phyloP scores from a whole-genome alignment of 1,140 invertebrate species.

The Tetranychus cinnabarinus region DNA sequence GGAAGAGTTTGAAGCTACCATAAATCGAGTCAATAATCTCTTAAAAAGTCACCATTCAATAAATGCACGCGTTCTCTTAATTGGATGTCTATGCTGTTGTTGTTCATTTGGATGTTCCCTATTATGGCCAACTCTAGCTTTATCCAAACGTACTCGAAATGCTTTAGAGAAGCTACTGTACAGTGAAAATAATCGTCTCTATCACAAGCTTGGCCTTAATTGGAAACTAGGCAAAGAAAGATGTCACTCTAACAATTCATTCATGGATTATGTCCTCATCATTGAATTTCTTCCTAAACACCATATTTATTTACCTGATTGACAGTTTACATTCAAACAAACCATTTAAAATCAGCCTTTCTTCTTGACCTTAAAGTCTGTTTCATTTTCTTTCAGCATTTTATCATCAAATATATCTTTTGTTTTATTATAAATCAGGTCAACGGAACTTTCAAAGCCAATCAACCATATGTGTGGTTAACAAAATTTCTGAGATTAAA shows the following conservation, averaged over 20 bases:
- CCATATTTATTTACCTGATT: conserved; percentile 10
- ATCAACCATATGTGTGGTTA: too few relatives aligned
- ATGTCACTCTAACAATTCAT: conserved; percentile 9
- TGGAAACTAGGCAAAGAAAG: conserved; percentile 8
- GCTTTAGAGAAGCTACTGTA: conserved; percentile 9
- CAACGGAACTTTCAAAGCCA: too few relatives aligned
- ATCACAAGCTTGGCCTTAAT: conserved; percentile 11
- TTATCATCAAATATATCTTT: too few relatives aligned
- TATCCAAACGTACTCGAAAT: conserved; percentile 8
- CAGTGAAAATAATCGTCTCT: conserved; percentile 8
- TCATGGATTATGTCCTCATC: conserved; percentile 11
- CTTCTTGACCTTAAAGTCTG: too few relatives aligned
- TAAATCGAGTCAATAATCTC: conserved; percentile 5
- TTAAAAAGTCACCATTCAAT: conserved; percentile 8
- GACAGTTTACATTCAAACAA: not conserved
- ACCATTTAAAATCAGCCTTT: too few relatives aligned
- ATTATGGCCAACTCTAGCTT: conserved; percentile 10
- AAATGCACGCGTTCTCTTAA: conserved; percentile 8
- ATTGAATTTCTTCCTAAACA: conserved; percentile 11
- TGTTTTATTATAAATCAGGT: too few relatives aligned
- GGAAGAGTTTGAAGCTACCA: conserved; percentile 10
- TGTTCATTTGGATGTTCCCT: conserved; percentile 11
- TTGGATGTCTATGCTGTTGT: conserved; percentile 12
- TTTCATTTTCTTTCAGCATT: too few relatives aligned
- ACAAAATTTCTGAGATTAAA: too few relatives aligned